Conservation (phyloP, 2,797 vertebrate species). For the Chaunax sp. region DNA sequence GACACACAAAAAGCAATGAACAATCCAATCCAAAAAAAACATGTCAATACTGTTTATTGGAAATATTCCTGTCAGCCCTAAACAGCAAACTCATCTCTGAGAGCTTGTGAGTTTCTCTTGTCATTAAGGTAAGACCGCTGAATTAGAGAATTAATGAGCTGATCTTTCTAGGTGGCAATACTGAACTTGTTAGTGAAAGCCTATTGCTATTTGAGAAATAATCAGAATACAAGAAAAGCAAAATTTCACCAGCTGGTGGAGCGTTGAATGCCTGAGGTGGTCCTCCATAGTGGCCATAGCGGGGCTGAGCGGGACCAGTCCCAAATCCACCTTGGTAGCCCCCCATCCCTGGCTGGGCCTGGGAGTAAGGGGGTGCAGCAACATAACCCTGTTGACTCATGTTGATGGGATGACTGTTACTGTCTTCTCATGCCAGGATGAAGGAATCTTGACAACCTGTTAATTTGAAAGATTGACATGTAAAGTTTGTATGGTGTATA, state of each 20-base stretch:
- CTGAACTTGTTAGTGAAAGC: too few species aligned
- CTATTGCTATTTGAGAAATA: too few species aligned
- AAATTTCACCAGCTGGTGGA: constrained; percentile 84
- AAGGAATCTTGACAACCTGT: constrained; percentile 59
- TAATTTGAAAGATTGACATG: background rate
- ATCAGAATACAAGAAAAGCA: background rate
- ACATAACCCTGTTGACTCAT: constrained; percentile 99
- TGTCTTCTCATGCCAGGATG: constrained; percentile 80
- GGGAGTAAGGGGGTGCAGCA: constrained; percentile 91
- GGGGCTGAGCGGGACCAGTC: constrained; percentile 79
- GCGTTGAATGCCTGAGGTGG: constrained; percentile 75
- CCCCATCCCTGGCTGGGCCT: constrained; percentile 91
- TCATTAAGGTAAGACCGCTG: background rate
- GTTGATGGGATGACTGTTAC: constrained; percentile 48
- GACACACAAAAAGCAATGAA: background rate
- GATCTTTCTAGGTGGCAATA: constrained; percentile 3
- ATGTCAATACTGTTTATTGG: background rate
- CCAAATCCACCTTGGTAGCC: constrained; percentile 87
- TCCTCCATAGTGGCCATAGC: constrained; percentile 89
- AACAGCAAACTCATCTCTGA: background rate
- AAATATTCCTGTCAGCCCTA: background rate
- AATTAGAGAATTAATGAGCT: background rate
- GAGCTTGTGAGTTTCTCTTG: background rate
- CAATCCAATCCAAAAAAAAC: too few species aligned
- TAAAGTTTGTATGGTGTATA: background rate